Conservation (phyloP, 2,113 vertebrate species). For the Scopus umbretta region DNA sequence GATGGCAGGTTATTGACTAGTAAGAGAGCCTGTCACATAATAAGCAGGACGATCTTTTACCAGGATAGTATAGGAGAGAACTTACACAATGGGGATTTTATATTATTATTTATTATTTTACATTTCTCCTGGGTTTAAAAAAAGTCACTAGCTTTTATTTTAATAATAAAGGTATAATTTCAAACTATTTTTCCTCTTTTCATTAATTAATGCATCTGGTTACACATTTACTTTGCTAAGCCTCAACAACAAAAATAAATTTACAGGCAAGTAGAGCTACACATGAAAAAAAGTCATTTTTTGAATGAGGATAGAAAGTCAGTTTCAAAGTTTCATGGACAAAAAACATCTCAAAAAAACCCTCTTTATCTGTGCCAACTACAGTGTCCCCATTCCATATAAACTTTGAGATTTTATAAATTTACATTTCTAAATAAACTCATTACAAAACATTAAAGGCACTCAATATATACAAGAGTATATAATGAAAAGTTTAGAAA, state of each 20-base stretch:
- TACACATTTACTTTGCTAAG: not conserved
- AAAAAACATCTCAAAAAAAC: not conserved
- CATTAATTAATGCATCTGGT: not conserved
- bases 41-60: not conserved
- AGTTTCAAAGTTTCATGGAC: not conserved
- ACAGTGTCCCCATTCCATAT: not conserved
- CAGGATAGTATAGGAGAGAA: not conserved
- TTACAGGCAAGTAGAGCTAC: not conserved
- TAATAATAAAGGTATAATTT: not conserved
- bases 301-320: not conserved
- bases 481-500: not conserved
- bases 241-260: not conserved
- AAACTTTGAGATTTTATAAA: not conserved
- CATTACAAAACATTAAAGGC: not conserved
- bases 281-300: not conserved
- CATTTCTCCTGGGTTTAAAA: not conserved
- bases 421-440: not conserved
- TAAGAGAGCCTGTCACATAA: not conserved
- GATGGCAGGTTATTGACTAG: not conserved
- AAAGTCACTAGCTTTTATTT: not conserved
- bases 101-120: no score
- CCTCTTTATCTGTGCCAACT: not conserved
- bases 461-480: not conserved
- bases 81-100: not conserved
- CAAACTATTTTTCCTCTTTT: not conserved